phyloP scores from a whole-genome alignment of 2,797 vertebrate species.

The Poecilia wingei region DNA sequence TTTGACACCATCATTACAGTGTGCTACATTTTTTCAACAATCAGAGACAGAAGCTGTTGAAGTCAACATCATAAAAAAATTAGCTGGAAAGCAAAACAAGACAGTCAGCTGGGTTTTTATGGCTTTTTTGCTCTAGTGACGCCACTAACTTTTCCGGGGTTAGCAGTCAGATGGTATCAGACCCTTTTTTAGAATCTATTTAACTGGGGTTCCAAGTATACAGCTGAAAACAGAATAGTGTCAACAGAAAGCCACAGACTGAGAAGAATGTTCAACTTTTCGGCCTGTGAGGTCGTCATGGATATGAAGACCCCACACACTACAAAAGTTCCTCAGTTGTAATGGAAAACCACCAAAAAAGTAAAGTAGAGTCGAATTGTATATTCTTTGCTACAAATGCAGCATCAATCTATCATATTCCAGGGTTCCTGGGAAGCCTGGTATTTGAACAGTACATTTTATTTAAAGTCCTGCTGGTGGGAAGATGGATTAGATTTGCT shows the following conservation, averaged over 20 bases:
- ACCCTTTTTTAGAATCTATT: not conserved
- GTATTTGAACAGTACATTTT: not conserved
- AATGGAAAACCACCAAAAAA: not conserved
- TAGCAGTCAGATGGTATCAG: not conserved
- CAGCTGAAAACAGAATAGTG: not conserved
- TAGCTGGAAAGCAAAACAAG: not conserved
- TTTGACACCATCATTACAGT: not conserved
- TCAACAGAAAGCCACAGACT: not conserved
- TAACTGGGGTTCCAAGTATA: not conserved
- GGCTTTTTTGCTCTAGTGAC: not conserved
- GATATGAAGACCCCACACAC: not conserved
- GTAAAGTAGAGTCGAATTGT: not conserved
- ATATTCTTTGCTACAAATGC: not conserved
- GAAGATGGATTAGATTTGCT: conserved; percentile 1
- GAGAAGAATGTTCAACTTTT: not conserved
- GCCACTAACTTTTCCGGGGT: not conserved
- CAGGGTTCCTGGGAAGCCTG: not conserved
- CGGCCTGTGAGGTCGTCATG: not conserved
- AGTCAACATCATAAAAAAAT: not conserved
- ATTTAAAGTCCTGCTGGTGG: not conserved
- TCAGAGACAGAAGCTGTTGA: not conserved
- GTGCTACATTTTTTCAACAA: not conserved
- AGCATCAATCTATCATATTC: not conserved
- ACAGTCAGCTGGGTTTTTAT: not conserved
- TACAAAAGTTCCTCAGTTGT: not conserved